Conservation (phyloP, 2,113 vertebrate genomes). For the Galbula dea region DNA sequence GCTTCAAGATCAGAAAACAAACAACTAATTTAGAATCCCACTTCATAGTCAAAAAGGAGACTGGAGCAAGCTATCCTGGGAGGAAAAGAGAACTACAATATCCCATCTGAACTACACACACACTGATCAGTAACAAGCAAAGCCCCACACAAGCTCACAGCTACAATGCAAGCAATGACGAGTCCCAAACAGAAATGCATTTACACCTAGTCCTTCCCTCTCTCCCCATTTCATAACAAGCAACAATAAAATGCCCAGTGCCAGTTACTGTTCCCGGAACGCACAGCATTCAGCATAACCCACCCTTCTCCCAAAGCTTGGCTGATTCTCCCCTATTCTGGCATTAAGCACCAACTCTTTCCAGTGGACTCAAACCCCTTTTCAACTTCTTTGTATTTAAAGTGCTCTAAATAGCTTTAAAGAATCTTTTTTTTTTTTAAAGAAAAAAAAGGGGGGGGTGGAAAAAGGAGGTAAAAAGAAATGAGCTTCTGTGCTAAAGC, state of each 20-base stretch:
- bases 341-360: constrained; percentile 48
- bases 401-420: constrained; percentile 72
- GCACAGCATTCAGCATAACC: background rate
- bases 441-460: background rate
- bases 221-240: background rate
- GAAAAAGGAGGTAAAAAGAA: constrained; percentile 24
- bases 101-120: background rate
- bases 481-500: constrained; percentile 54
- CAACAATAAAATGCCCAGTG: background rate
- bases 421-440: background rate
- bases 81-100: background rate
- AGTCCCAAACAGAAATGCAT: background rate
- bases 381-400: constrained; percentile 73
- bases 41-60: background rate
- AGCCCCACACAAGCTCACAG: background rate
- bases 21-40: background rate
- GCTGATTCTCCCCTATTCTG: constrained; percentile 28
- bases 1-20: background rate
- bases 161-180: background rate
- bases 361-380: constrained; percentile 42
- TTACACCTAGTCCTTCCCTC: background rate
- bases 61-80: background rate
- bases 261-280: background rate
- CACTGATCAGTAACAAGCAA: background rate
- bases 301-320: background rate